These are phyloP conservation scores for Pseudachorutes palmiensis DNA, from an alignment of 1,140 invertebrate species.

Conservation along the genomic window DNA sequence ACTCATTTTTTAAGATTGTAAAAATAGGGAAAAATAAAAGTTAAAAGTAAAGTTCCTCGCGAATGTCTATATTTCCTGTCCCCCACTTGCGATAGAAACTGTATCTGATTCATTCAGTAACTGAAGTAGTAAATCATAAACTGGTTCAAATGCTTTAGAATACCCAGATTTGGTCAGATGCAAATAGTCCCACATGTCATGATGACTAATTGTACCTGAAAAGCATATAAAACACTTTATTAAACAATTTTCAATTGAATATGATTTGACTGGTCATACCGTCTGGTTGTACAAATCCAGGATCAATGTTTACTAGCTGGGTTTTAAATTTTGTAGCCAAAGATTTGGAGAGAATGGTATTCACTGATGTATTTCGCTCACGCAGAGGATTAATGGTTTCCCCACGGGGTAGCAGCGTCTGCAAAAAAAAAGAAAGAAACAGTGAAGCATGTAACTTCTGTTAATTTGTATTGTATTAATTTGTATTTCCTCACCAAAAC, in stretches of 20 bases:
- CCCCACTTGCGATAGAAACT: constrained; percentile 1
- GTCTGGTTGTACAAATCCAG: constrained; percentile 64
- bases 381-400: constrained; percentile 68
- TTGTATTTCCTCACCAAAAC: constrained; percentile 55
- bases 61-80: not conserved
- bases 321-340: constrained; percentile 52
- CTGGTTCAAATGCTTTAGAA: constrained; percentile 69
- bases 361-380: constrained; percentile 64
- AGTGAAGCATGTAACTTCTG: not conserved
- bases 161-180: constrained; percentile 74
- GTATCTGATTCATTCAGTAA: constrained; percentile 45
- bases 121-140: constrained; percentile 65
- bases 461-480: not conserved
- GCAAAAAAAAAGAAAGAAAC: constrained; percentile 41
- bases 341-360: constrained; percentile 57
- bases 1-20: no score
- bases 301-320: constrained; percentile 63
- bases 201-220: constrained; percentile 61
- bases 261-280: constrained; percentile 42
- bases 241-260: constrained; percentile 4
- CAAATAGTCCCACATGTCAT: constrained; percentile 82
- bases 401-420: constrained; percentile 75
- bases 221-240: constrained; percentile 34
- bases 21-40: no score
- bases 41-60: no score